phyloP scores from a whole-genome alignment of 2,113 vertebrate genomes.

The Rostratula benghalensis region DNA sequence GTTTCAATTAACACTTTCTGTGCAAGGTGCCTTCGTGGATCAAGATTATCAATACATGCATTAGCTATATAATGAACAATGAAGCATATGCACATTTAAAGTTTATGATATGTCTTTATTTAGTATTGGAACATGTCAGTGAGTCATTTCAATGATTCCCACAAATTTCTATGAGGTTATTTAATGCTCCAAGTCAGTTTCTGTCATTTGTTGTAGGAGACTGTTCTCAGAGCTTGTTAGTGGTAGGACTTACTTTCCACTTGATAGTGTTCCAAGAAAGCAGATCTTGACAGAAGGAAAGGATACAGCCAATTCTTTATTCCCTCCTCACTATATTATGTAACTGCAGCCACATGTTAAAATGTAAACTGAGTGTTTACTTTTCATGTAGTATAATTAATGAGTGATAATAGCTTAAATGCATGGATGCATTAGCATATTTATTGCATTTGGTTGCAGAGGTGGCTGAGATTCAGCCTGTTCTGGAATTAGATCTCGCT shows the following conservation, averaged over 20 bases:
- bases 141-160: constrained; percentile 1
- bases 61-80: not conserved
- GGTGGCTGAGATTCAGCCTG: not conserved
- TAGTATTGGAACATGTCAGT: not conserved
- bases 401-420: not conserved
- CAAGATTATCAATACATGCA: not conserved
- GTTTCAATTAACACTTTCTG: not conserved
- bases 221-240: not conserved
- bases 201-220: not conserved
- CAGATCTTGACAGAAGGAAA: not conserved
- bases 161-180: not conserved
- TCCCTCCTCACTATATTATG: not conserved
- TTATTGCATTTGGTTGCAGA: not conserved
- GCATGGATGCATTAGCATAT: not conserved
- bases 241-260: not conserved
- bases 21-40: not conserved
- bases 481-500: not conserved
- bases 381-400: not conserved
- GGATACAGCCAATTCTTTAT: not conserved
- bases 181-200: not conserved
- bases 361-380: not conserved
- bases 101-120: not conserved
- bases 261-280: constrained; percentile 13
- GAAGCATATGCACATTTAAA: not conserved
- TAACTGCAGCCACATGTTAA: constrained; percentile 6